Conservation (phyloP, 2,113 vertebrate genomes). For the Albula glossodonta region DNA sequence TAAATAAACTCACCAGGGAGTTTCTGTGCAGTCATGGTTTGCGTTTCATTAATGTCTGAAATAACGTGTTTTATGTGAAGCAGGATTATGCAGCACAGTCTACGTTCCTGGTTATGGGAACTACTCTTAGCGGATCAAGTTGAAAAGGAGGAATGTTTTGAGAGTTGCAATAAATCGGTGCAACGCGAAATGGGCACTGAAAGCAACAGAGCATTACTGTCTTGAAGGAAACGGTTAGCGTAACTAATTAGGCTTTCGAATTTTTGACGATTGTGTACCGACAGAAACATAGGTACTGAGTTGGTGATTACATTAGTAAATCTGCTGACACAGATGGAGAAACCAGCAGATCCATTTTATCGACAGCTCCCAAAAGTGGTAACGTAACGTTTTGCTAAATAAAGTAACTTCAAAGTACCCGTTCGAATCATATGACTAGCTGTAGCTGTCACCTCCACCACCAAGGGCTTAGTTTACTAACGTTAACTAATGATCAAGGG, state of each 20-base stretch:
- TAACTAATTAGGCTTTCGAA: background rate
- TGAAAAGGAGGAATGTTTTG: background rate
- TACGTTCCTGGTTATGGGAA: background rate
- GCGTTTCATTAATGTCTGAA: background rate
- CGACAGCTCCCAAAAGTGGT: slow-evolving; percentile 72
- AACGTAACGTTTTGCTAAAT: background rate
- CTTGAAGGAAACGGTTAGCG: no score
- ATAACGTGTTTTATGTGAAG: background rate
- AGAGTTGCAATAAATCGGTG: background rate
- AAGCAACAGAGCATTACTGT: no score
- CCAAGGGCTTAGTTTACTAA: no score
- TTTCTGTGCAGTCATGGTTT: background rate
- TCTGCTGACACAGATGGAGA: slow-evolving; percentile 51
- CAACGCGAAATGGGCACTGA: background rate
- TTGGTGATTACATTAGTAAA: background rate
- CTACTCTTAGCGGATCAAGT: background rate
- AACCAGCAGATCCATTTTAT: slow-evolving; percentile 57
- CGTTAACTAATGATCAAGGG: no score
- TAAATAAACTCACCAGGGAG: background rate
- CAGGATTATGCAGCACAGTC: background rate
- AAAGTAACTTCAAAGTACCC: no score
- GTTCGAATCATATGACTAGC: no score
- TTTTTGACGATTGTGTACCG: background rate
- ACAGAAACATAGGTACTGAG: background rate
- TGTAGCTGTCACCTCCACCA: no score